Conservation (phyloP, 92 coral and sea anemone species). For the Porites divaricata region DNA sequence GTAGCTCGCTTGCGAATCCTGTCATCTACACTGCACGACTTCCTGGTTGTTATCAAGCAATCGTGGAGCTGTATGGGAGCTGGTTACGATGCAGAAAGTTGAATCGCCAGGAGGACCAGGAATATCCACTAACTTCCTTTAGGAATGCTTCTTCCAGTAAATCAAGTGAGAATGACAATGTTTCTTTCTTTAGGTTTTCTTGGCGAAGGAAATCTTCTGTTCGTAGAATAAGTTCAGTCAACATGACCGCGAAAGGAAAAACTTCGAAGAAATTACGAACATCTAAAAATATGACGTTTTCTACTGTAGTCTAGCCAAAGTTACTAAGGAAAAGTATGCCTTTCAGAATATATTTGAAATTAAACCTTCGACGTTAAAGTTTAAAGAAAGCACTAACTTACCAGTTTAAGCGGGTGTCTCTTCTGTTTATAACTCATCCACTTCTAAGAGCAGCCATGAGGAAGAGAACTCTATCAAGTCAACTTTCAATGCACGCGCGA, state of each 20-base stretch:
- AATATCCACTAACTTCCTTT: constrained; percentile 29
- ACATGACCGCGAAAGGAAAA: background rate
- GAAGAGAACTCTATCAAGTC: too few species aligned
- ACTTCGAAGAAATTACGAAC: constrained; percentile 2
- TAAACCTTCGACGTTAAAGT: too few species aligned
- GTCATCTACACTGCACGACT: constrained; percentile 57
- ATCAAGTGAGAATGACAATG: constrained; percentile 4
- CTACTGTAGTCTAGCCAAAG: constrained; percentile 16
- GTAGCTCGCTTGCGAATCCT: constrained; percentile 67
- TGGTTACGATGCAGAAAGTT: constrained; percentile 23
- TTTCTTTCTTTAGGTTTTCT: background rate
- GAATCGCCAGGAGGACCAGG: constrained; percentile 10
- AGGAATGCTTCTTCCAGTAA: background rate
- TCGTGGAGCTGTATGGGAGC: constrained; percentile 28
- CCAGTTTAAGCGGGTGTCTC: too few species aligned
- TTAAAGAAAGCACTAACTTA: too few species aligned
- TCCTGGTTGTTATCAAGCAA: constrained; percentile 58
- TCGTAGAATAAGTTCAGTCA: background rate
- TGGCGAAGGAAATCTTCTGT: background rate
- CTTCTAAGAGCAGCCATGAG: too few species aligned
- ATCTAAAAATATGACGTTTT: constrained; percentile 25
- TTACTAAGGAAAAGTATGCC: too few species aligned
- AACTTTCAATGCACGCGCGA: too few species aligned
- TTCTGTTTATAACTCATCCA: too few species aligned
- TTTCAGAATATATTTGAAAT: too few species aligned